Conservation (phyloP, 2,888 invertebrate species). For the Xanthostigma xanthostigma region DNA sequence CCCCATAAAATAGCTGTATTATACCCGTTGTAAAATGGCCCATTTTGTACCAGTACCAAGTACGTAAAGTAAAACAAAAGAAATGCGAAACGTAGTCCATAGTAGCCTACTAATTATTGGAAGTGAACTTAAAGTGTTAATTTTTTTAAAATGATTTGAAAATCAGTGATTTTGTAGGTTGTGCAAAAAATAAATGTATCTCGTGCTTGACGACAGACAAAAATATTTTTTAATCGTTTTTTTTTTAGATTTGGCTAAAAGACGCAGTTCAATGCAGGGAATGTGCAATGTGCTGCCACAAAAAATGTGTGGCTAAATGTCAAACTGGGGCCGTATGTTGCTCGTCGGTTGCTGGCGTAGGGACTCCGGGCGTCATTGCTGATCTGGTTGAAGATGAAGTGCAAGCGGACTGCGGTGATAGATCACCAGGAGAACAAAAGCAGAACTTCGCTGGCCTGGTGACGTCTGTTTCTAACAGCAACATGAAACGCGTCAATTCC, state of each 20-base stretch:
- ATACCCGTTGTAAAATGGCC: too few relatives aligned
- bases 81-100: too few relatives aligned
- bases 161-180: too few relatives aligned
- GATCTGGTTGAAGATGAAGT: conserved; percentile 6
- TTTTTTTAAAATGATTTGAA: too few relatives aligned
- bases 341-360: conserved; percentile 23
- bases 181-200: too few relatives aligned
- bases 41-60: too few relatives aligned
- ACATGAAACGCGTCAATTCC: conserved; percentile 54
- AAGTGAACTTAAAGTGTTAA: too few relatives aligned
- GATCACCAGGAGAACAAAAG: conserved; percentile 17
- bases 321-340: conserved; percentile 53
- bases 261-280: conserved; percentile 84
- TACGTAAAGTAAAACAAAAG: too few relatives aligned
- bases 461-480: conserved; percentile 27
- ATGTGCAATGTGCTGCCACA: conserved; percentile 86
- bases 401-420: conserved; percentile 3
- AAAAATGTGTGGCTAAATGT: conserved; percentile 85
- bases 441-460: conserved; percentile 30
- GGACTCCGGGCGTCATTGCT: conserved; percentile 10
- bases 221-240: not conserved
- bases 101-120: too few relatives aligned
- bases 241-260: conserved; percentile 79
- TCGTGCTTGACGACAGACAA: not conserved
- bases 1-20: too few relatives aligned